Percentiles rank a stretch among this genome's conserved stretches.
Evolutionary conservation across 2,113 vertebrate genomes (phyloP).

Genomic region (Chitala chitala): DNA sequence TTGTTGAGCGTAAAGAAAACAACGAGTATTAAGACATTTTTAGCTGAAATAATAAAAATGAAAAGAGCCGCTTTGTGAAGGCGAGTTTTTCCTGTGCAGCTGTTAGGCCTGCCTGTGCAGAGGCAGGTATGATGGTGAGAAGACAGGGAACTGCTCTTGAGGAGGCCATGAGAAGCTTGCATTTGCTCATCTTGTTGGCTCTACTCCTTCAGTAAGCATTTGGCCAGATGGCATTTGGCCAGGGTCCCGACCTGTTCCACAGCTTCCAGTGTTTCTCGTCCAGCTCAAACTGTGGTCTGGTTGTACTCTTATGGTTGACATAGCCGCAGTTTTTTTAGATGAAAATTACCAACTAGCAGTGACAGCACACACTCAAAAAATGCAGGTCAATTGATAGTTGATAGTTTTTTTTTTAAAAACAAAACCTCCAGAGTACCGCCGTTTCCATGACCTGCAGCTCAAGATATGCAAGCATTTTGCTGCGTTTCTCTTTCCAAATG

Average conservation of each 20-base stretch:
- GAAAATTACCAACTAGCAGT: conserved; percentile 10
- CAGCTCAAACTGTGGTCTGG: neutral
- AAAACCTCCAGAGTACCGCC: neutral
- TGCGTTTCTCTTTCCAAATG: conserved; percentile 2
- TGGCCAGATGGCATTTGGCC: too few species aligned
- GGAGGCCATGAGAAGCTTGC: neutral
- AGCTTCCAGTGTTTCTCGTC: neutral
- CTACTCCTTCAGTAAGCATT: neutral
- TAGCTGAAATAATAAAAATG: conserved; percentile 31
- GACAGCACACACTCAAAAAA: neutral
- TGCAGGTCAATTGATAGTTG: neutral
- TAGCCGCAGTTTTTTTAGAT: neutral
- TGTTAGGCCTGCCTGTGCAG: conserved; percentile 24
- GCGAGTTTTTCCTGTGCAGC: conserved; percentile 58
- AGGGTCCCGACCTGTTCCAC: neutral
- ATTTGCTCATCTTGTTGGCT: neutral
- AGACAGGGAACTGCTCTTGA: conserved; percentile 4
- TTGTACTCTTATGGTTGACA: neutral
- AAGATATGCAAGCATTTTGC: neutral
- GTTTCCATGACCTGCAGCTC: neutral
- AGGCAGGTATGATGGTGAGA: conserved; percentile 21
- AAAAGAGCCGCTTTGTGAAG: conserved; percentile 24
- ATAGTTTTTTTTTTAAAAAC: neutral
- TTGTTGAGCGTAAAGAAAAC: conserved; percentile 33
- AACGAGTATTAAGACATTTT: conserved; percentile 39